Conservation (phyloP, 2,888 invertebrate species). For the Mamestra brassicae region DNA sequence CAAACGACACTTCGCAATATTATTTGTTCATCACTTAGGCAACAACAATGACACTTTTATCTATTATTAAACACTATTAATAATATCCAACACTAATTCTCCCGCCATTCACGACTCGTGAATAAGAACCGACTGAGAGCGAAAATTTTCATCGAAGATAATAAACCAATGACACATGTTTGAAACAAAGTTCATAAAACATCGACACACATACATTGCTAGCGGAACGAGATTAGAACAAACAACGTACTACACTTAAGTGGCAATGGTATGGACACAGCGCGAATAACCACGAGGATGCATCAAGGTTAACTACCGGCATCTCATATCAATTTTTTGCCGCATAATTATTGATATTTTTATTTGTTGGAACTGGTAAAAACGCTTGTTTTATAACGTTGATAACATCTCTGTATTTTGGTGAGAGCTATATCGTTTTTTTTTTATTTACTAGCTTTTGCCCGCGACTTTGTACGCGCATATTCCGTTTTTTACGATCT, state of each 20-base stretch:
- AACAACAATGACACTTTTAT: neutral
- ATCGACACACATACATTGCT: slow-evolving; percentile 32
- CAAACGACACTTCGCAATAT: neutral
- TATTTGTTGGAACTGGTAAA: neutral
- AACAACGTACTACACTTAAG: slow-evolving; percentile 9
- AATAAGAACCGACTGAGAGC: slow-evolving; percentile 1
- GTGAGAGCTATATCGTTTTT: neutral
- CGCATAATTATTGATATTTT: slow-evolving; percentile 7
- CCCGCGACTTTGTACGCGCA: no score
- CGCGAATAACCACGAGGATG: neutral
- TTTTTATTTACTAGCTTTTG: no score
- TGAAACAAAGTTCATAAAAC: neutral
- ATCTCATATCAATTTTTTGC: slow-evolving; percentile 8
- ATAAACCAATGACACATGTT: neutral
- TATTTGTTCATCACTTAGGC: neutral
- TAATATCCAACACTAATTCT: neutral
- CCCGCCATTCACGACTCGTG: neutral
- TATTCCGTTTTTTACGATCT: no score
- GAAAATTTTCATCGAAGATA: slow-evolving; percentile 12
- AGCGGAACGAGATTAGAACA: slow-evolving; percentile 32
- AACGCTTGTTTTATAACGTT: neutral
- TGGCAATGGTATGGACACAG: slow-evolving; percentile 39
- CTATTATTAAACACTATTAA: neutral
- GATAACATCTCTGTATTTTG: neutral
- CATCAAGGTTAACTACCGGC: slow-evolving; percentile 35